Base-by-base conservation (phyloP, 2,113 vertebrate species). In the Odontesthes bonariensis region DNA sequence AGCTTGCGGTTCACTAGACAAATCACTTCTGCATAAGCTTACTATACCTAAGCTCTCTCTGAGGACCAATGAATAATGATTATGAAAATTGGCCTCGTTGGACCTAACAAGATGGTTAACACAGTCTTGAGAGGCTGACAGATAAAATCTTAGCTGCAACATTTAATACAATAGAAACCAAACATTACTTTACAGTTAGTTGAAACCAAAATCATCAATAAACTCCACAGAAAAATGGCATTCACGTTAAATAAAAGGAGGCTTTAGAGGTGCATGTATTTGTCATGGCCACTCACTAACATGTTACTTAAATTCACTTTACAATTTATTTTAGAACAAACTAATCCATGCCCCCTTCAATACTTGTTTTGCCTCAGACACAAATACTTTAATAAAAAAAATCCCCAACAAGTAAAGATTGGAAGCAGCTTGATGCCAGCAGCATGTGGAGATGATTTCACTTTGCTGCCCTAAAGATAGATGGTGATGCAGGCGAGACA, bases 381-480 rank as follows among this genome's bases (percentile, higher is more conserved):
- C 91, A 92, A 90, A 91, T 92, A 94, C 92, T 92, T 87, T 55
- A 67, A 17, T 49, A 90, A 44, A 90, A 72, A 94, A 93, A 90
- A 91, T 92, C 12, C 93, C 93, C 93, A 94, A 94, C 91, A 93
- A 91, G 4, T 69, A 86, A 55, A 64, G 74, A 72, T 75, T 32
- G 33, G 67, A 66, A 71, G 60, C 54, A 66, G 64, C 19, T 42
- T 86, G 85, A 91, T 83, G 56, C 59, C 16, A 79, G 79, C 86
- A 49, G 46, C 16, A n/a, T 49, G 16, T 72, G 88, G 87, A 89
- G 91, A 94, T 91, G 92, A 93, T 95, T 94, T 94, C 93, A 93
- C 91, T 90, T 90, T 87, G 83, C 83, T 90, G 65, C 87, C 93
- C 89, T 38, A 90, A 94, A 95, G 92, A 95, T 91, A 94, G 91